Percentiles rank a stretch among this genome's conserved stretches.
phyloP scores from a whole-genome alignment of 2,797 vertebrate species.

The Diplodus sargus region DNA sequence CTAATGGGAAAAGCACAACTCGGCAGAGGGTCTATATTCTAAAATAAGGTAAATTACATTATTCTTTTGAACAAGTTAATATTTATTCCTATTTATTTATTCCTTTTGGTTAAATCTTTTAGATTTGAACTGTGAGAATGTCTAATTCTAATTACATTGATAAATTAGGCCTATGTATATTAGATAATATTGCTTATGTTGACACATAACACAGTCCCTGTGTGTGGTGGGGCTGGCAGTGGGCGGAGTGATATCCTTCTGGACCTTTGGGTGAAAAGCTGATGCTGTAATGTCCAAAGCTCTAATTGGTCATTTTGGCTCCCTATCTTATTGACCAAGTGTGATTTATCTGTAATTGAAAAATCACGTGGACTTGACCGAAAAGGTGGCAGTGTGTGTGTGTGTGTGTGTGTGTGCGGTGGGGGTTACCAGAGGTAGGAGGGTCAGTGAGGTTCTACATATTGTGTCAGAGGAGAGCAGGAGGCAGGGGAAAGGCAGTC shows the following conservation, averaged over 20 bases:
- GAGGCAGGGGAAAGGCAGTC: constrained; percentile 23
- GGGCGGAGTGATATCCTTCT: constrained; percentile 44
- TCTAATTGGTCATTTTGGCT: constrained; percentile 82
- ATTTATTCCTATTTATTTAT: too few species aligned
- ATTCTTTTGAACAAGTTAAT: too few species aligned
- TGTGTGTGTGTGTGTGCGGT: not conserved
- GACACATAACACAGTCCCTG: not conserved
- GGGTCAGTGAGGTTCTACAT: constrained; percentile 49
- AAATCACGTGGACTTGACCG: constrained; percentile 80
- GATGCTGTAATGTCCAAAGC: constrained; percentile 20
- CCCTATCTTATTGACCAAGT: constrained; percentile 79
- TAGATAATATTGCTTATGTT: not conserved
- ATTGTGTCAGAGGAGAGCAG: constrained; percentile 55
- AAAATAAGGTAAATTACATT: too few species aligned
- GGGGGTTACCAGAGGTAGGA: constrained; percentile 55
- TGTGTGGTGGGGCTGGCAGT: constrained; percentile 26
- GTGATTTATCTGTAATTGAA: constrained; percentile 82
- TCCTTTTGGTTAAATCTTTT: not conserved
- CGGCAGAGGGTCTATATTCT: too few species aligned
- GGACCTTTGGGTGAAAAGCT: constrained; percentile 57
- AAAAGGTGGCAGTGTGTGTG: constrained; percentile 58
- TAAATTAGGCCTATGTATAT: too few species aligned
- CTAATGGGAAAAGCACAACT: too few species aligned
- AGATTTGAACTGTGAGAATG: not conserved
- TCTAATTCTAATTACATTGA: too few species aligned